Percentiles rank a stretch among this genome's conserved stretches.
These are phyloP conservation scores for Cheilosia urbana DNA, from an alignment of 2,888 invertebrate genomes.

Conservation along the genomic window DNA sequence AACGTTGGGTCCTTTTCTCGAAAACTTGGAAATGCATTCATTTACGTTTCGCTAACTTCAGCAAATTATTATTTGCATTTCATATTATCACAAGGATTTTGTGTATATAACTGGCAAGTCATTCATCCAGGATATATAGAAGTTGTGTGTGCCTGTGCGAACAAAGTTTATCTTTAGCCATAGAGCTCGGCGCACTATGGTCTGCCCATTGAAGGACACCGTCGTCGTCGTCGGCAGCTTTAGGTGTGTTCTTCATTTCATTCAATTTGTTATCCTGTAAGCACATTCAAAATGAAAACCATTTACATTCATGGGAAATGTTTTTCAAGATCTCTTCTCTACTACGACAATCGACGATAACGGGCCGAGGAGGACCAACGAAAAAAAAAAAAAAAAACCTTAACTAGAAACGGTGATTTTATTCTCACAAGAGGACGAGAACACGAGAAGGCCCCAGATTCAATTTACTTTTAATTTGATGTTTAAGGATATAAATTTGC, in stretches of 20 bases:
- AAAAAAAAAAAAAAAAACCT: too few species aligned
- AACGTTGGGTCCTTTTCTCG: not conserved
- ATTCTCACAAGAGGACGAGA: constrained; percentile 11
- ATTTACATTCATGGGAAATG: constrained; percentile 56
- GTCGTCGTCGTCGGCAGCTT: not conserved
- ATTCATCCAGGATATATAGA: constrained; percentile 6
- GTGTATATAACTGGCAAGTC: constrained; percentile 16
- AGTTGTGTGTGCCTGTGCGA: constrained; percentile 23
- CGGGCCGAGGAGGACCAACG: not conserved
- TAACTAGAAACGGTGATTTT: constrained; percentile 22
- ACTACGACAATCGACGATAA: not conserved
- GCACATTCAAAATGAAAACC: constrained; percentile 56
- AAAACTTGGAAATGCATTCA: constrained; percentile 45
- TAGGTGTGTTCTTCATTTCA: constrained; percentile 58
- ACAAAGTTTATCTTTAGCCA: constrained; percentile 37
- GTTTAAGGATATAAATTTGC: constrained; percentile 61
- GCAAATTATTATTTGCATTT: constrained; percentile 70
- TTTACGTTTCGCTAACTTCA: constrained; percentile 61
- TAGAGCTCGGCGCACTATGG: not conserved
- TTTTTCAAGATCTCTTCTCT: constrained; percentile 3
- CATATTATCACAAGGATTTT: constrained; percentile 44
- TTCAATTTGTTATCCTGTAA: constrained; percentile 70
- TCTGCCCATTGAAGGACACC: constrained; percentile 17
- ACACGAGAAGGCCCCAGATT: constrained; percentile 13
- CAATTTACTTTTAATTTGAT: constrained; percentile 62